A percentile compares a stretch with the other conserved stretches of the same genome.
Evolutionary conservation across 2,888 invertebrate species (phyloP).

Genomic region (Mimumesa dahlbomi): DNA sequence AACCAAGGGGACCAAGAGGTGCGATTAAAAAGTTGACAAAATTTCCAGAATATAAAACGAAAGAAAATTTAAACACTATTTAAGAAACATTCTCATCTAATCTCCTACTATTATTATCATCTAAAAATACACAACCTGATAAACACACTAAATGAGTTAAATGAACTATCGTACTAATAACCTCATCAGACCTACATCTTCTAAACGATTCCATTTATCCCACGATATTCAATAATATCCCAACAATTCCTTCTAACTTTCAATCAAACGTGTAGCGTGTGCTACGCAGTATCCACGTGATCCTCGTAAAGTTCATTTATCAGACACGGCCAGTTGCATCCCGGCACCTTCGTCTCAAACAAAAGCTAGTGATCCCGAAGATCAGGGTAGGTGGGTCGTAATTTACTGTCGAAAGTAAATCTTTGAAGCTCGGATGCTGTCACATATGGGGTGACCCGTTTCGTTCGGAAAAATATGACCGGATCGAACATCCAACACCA

Average conservation of each 20-base stretch:
- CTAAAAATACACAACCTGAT: too few species aligned
- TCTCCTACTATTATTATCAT: too few species aligned
- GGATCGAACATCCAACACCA: constrained; percentile 43
- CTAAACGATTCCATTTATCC: too few species aligned
- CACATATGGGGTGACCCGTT: constrained; percentile 33
- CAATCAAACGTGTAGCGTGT: neutral
- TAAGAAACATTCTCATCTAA: too few species aligned
- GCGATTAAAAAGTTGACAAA: too few species aligned
- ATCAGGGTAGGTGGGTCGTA: constrained; percentile 53
- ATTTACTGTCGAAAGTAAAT: constrained; percentile 59
- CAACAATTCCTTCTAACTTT: too few species aligned
- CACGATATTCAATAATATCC: neutral
- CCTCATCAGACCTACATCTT: too few species aligned
- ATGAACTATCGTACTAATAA: too few species aligned
- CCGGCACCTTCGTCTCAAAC: constrained; percentile 5
- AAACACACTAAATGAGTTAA: too few species aligned
- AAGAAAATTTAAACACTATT: too few species aligned
- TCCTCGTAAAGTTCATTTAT: constrained; percentile 16
- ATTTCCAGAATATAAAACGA: too few species aligned
- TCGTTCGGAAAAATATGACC: constrained; percentile 56
- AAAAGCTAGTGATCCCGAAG: constrained; percentile 51
- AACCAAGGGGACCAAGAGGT: too few species aligned
- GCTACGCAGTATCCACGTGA: neutral
- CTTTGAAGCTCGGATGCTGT: constrained; percentile 48
- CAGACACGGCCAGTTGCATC: constrained; percentile 4